Conservation (phyloP, 2,797 vertebrate genomes). For the Cossypha heuglini region DNA sequence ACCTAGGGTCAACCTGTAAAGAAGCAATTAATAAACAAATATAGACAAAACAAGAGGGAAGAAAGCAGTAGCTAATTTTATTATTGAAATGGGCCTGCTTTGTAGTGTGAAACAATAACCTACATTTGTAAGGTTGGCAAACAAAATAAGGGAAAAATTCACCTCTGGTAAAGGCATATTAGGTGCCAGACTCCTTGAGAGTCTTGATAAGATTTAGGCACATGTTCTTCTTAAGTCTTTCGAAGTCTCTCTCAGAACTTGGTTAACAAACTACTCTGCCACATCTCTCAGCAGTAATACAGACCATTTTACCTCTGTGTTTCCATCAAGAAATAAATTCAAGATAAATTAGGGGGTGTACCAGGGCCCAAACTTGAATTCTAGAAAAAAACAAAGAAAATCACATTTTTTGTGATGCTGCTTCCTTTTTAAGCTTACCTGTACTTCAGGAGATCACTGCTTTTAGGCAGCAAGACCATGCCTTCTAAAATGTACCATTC, state of each 20-base stretch:
- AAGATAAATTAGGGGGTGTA: neutral
- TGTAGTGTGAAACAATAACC: neutral
- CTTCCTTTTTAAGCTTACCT: neutral
- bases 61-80: neutral
- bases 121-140: neutral
- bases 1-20: neutral
- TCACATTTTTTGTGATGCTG: neutral
- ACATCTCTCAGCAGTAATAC: neutral
- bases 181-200: neutral
- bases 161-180: neutral
- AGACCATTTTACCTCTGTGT: neutral
- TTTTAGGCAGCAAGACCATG: neutral
- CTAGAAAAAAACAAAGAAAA: neutral
- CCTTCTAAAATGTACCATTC: neutral
- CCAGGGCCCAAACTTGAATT: neutral
- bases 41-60: neutral
- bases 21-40: neutral
- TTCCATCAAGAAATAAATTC: neutral
- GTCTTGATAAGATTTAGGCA: neutral
- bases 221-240: neutral
- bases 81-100: neutral
- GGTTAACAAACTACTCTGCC: neutral
- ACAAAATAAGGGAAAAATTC: neutral
- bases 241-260: neutral
- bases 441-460: neutral